A percentile compares a stretch with the other conserved stretches of the same genome.
Conservation (phyloP, 2,113 vertebrate genomes). For the Anhinga rufa region DNA sequence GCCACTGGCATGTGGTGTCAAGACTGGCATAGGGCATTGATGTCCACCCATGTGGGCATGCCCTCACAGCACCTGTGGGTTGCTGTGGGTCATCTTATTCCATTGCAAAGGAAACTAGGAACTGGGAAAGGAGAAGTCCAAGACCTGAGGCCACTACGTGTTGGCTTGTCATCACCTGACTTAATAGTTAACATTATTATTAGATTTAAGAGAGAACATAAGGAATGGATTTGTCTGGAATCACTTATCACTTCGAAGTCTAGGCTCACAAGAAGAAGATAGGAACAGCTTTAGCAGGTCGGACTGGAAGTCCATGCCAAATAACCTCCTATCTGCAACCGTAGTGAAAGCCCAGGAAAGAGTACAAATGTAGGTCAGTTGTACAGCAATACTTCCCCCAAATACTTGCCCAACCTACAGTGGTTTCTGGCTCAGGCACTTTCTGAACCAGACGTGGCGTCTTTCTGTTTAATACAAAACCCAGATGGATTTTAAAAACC, state of each 20-base stretch:
- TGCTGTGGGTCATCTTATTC: background rate
- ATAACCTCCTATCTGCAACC: background rate
- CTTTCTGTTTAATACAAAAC: constrained; percentile 33
- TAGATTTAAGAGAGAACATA: constrained; percentile 40
- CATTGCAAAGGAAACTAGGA: background rate
- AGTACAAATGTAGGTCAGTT: background rate
- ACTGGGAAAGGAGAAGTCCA: background rate
- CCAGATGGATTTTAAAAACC: constrained; percentile 27
- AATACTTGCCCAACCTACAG: background rate
- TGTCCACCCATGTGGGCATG: background rate
- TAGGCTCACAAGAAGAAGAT: background rate
- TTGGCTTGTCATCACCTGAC: constrained; percentile 43
- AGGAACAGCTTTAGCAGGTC: constrained; percentile 22
- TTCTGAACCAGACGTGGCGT: background rate
- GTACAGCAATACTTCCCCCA: background rate
- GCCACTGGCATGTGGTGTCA: background rate
- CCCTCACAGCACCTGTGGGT: background rate
- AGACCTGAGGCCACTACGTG: background rate
- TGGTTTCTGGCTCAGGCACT: constrained; percentile 20
- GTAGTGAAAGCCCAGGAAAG: background rate
- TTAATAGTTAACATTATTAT: constrained; percentile 28
- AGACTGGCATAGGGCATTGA: background rate
- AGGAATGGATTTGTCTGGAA: constrained; percentile 54
- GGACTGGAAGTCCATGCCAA: background rate
- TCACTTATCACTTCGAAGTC: constrained; percentile 32